Conservation (phyloP, 2,113 vertebrate species). For the Bufo bufo region DNA sequence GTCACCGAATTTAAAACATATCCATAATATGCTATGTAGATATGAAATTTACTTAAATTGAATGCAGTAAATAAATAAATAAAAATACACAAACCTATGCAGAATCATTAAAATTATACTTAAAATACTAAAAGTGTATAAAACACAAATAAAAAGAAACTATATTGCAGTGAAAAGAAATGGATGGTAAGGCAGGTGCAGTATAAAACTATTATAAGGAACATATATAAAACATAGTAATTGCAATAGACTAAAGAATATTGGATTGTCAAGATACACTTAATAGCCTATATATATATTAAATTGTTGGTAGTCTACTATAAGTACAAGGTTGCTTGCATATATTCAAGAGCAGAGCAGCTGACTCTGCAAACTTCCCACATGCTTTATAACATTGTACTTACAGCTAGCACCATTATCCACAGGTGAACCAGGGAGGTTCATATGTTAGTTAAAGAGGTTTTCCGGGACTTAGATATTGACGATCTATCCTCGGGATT, state of each 20-base stretch:
- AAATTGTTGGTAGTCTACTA: background rate
- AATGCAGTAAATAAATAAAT: background rate
- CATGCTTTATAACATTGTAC: no score
- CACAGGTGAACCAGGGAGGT: no score
- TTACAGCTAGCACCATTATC: no score
- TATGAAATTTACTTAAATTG: background rate
- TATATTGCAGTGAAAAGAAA: slow-evolving; percentile 1
- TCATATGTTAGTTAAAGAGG: no score
- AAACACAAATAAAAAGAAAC: slow-evolving; percentile 1
- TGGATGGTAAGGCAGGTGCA: background rate
- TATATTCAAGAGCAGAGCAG: background rate
- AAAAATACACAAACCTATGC: background rate
- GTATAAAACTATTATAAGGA: background rate
- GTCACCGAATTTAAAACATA: background rate
- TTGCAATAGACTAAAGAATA: background rate
- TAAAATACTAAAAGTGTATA: slow-evolving; percentile 4
- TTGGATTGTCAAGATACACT: background rate
- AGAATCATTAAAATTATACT: background rate
- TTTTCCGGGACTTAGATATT: no score
- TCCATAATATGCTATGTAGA: background rate
- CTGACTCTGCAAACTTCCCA: no score
- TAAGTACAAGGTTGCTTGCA: background rate
- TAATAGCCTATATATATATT: slow-evolving; percentile 3
- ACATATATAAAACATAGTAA: background rate
- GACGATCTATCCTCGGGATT: no score